Conservation (phyloP, 2,113 vertebrate species). For the Blennius ocellaris region DNA sequence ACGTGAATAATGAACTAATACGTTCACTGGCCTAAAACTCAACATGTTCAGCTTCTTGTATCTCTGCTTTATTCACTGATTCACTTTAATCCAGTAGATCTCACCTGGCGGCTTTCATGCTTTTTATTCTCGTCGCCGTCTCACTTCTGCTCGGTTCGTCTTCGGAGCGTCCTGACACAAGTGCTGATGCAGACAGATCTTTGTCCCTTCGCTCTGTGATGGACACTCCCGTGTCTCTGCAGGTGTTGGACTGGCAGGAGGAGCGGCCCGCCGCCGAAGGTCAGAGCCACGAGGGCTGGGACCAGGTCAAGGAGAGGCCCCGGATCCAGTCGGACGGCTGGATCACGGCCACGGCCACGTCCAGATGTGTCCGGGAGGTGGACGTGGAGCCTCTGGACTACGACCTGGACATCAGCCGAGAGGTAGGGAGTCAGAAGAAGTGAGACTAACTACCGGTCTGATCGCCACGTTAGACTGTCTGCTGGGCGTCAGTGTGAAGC, state of each 20-base stretch:
- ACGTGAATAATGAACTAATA: too few relatives aligned
- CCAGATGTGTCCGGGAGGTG: slow-evolving; percentile 79
- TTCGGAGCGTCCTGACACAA: too few relatives aligned
- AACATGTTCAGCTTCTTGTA: too few relatives aligned
- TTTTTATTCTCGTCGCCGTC: too few relatives aligned
- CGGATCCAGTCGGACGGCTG: slow-evolving; percentile 79
- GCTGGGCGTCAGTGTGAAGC: too few relatives aligned
- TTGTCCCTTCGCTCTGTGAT: background rate
- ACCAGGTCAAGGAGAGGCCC: slow-evolving; percentile 41
- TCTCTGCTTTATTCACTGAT: too few relatives aligned
- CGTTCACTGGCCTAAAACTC: too few relatives aligned
- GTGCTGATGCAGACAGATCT: background rate
- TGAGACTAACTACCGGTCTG: too few relatives aligned
- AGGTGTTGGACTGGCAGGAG: slow-evolving; percentile 75
- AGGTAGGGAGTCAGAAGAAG: slow-evolving; percentile 84
- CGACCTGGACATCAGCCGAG: slow-evolving; percentile 91
- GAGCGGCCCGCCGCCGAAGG: slow-evolving; percentile 69
- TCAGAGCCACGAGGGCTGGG: slow-evolving; percentile 74
- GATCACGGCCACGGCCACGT: slow-evolving; percentile 76
- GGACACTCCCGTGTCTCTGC: background rate
- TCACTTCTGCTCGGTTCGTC: too few relatives aligned
- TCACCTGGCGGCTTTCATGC: too few relatives aligned
- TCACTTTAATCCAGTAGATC: too few relatives aligned
- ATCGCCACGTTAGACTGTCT: too few relatives aligned
- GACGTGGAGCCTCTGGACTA: slow-evolving; percentile 92